These are phyloP conservation scores for Lottia gigantea DNA, from an alignment of 2,888 invertebrate species.

Conservation along the genomic window DNA sequence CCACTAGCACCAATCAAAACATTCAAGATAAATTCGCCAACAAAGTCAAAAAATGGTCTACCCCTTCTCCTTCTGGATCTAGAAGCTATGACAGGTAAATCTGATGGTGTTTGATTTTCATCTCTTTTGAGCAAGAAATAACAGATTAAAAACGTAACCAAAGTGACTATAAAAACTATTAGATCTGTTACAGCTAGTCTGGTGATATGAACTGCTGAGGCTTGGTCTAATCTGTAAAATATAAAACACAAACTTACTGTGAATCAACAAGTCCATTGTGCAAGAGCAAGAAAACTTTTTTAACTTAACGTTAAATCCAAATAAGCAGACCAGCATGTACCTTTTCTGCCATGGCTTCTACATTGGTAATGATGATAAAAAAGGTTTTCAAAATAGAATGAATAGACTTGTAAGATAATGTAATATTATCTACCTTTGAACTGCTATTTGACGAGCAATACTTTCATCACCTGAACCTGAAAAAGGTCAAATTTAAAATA, in stretches of 20 bases:
- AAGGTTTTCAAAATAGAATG: no score
- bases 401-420: background rate
- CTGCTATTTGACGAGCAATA: conserved; percentile 50
- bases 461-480: conserved; percentile 53
- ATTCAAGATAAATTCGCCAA: conserved; percentile 52
- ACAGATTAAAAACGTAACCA: conserved; percentile 46
- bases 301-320: no score
- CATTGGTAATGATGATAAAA: no score
- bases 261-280: background rate
- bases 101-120: conserved; percentile 13
- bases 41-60: conserved; percentile 38
- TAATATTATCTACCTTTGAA: conserved; percentile 48
- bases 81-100: conserved; percentile 26
- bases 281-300: no score
- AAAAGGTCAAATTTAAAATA: conserved; percentile 7
- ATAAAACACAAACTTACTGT: background rate
- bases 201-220: conserved; percentile 46
- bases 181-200: conserved; percentile 63
- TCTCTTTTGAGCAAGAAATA: conserved; percentile 19
- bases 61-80: conserved; percentile 32
- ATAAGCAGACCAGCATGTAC: no score
- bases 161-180: conserved; percentile 49
- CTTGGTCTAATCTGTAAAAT: conserved; percentile 49
- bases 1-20: conserved; percentile 70
- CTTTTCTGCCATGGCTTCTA: no score